Percentiles rank a stretch among this genome's conserved stretches.
Conservation (phyloP, 2,797 vertebrate genomes). For the Hyperoplus lanceolatus region DNA sequence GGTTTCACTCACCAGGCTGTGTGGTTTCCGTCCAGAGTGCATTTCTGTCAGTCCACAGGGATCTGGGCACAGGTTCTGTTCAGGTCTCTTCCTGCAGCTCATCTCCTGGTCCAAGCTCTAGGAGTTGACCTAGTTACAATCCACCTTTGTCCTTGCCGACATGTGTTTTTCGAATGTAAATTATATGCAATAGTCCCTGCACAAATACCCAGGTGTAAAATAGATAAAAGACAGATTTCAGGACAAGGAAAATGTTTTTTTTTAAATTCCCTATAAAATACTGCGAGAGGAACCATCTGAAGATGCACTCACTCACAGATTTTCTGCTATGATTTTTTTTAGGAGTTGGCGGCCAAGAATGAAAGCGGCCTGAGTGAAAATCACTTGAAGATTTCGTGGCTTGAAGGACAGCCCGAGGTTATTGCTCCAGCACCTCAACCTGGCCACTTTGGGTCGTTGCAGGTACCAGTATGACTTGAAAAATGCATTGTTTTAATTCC, state of each 20-base stretch:
- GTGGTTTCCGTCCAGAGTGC: conserved; percentile 71
- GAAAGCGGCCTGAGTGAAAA: conserved; percentile 91
- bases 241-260: neutral
- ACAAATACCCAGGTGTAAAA: conserved; percentile 24
- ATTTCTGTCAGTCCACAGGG: conserved; percentile 65
- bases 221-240: conserved; percentile 14
- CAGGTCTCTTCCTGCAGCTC: conserved; percentile 48
- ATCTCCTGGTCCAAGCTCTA: conserved; percentile 46
- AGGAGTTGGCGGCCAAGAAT: conserved; percentile 95
- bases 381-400: conserved; percentile 94
- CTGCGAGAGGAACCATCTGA: neutral
- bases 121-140: conserved; percentile 44
- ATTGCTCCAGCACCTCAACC: conserved; percentile 56
- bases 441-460: conserved; percentile 69
- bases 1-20: conserved; percentile 57
- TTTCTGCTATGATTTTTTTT: conserved; percentile 47
- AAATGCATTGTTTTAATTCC: conserved; percentile 30
- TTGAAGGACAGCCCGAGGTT: conserved; percentile 89
- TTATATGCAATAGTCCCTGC: conserved; percentile 11
- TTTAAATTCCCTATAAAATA: neutral
- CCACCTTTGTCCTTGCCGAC: conserved; percentile 44
- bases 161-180: conserved; percentile 44
- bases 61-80: conserved; percentile 56
- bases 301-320: conserved; percentile 25
- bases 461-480: conserved; percentile 82